Evolutionary conservation across 2,797 vertebrate genomes (phyloP).

Genomic region (Nyctalus aviator): DNA sequence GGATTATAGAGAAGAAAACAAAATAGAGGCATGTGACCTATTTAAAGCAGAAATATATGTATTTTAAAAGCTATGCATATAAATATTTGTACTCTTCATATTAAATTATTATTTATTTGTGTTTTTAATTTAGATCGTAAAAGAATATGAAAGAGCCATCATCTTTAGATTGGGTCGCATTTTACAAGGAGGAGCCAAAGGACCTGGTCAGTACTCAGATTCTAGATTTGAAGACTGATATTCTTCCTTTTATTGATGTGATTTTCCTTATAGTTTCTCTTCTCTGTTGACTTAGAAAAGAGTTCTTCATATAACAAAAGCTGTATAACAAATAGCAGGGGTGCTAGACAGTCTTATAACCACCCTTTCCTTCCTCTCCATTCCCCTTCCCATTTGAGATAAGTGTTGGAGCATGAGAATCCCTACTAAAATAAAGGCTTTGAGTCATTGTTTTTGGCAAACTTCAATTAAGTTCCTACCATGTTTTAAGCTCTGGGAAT

Average conservation of each 20-base stretch:
- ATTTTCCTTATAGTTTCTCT: background rate
- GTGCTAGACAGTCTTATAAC: background rate
- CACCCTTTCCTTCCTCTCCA: conserved; percentile 21
- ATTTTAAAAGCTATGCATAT: background rate
- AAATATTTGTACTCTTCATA: background rate
- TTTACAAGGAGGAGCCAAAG: conserved; percentile 95
- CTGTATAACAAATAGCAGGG: background rate
- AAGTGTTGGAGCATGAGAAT: conserved; percentile 8
- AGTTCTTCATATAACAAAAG: background rate
- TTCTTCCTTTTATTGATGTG: background rate
- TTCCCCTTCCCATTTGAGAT: background rate
- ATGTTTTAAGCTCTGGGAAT: background rate
- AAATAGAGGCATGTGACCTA: background rate
- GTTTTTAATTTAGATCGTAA: conserved; percentile 93
- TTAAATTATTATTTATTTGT: background rate
- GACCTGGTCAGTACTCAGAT: conserved; percentile 91
- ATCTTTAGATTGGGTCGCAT: conserved; percentile 97
- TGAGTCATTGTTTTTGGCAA: background rate
- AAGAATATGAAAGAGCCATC: conserved; percentile 98
- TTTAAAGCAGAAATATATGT: background rate
- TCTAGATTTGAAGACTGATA: background rate
- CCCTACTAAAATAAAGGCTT: background rate
- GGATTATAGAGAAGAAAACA: background rate
- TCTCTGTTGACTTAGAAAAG: background rate
- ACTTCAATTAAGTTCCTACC: background rate